Conservation (phyloP, 2,113 vertebrate genomes). For the Hydrochoerus hydrochaeris region DNA sequence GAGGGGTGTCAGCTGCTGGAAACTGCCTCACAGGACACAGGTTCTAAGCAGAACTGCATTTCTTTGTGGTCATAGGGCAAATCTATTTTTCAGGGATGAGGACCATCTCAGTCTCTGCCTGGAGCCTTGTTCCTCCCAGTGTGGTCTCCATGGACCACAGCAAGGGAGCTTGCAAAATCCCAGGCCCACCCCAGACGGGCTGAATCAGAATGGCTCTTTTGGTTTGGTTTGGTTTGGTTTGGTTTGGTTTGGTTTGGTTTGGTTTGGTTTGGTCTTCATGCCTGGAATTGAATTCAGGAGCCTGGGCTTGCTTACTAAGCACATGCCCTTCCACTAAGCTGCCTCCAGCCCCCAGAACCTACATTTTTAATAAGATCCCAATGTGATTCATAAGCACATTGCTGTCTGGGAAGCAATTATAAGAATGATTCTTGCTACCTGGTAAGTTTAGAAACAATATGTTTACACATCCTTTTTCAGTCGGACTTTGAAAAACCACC, state of each 20-base stretch:
- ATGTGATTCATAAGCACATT: neutral
- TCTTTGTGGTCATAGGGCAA: neutral
- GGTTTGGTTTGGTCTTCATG: neutral
- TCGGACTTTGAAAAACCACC: neutral
- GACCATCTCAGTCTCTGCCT: neutral
- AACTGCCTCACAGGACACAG: neutral
- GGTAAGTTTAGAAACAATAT: slow-evolving; percentile 46
- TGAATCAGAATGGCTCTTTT: neutral
- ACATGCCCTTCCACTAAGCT: neutral
- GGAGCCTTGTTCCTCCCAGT: neutral
- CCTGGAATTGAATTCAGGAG: neutral
- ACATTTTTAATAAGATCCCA: neutral
- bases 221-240: neutral
- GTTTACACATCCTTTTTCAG: slow-evolving; percentile 26
- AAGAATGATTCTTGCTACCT: neutral
- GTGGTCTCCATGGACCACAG: neutral
- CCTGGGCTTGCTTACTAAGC: neutral
- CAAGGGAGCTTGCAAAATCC: neutral
- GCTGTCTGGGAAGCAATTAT: neutral
- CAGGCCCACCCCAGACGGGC: neutral
- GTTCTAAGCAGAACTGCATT: neutral
- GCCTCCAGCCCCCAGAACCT: neutral
- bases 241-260: neutral
- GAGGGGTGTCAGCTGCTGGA: neutral
- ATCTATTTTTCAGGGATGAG: neutral